Conservation (phyloP, 2,888 invertebrate species). For the Electrophaes corylata region DNA sequence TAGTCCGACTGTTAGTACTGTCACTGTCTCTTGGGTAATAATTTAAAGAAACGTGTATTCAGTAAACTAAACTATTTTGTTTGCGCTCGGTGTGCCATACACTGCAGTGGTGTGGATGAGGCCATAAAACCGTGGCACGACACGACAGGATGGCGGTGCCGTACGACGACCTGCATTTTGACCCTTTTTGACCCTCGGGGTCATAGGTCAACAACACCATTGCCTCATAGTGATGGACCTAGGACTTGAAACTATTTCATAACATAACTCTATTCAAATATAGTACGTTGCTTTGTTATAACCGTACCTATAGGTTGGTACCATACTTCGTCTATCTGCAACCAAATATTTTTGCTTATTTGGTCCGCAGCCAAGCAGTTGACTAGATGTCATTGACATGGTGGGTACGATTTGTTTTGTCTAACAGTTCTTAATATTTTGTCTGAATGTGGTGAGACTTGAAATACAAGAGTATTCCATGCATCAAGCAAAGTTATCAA, state of each 20-base stretch:
- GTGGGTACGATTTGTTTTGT: conserved; percentile 12
- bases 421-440: not conserved
- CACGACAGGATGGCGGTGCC: conserved; percentile 17
- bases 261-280: not conserved
- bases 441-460: conserved; percentile 1
- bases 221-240: not conserved
- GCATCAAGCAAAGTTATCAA: too few species aligned
- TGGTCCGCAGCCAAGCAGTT: conserved; percentile 36
- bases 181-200: conserved; percentile 33
- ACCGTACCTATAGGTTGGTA: not conserved
- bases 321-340: not conserved
- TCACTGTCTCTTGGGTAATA: not conserved
- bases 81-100: conserved; percentile 11
- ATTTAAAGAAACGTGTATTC: not conserved
- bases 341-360: conserved; percentile 23
- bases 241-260: not conserved
- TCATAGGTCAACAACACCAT: conserved; percentile 28
- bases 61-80: not conserved
- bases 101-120: conserved; percentile 23
- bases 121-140: conserved; percentile 29
- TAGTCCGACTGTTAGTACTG: too few species aligned
- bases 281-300: conserved; percentile 3
- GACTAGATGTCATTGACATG: conserved; percentile 42
- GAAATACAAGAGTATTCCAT: too few species aligned
- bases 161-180: conserved; percentile 33